A percentile compares a stretch with the other conserved stretches of the same genome.
Conservation (phyloP, 2,113 vertebrate species). For the Meriones unguiculatus region DNA sequence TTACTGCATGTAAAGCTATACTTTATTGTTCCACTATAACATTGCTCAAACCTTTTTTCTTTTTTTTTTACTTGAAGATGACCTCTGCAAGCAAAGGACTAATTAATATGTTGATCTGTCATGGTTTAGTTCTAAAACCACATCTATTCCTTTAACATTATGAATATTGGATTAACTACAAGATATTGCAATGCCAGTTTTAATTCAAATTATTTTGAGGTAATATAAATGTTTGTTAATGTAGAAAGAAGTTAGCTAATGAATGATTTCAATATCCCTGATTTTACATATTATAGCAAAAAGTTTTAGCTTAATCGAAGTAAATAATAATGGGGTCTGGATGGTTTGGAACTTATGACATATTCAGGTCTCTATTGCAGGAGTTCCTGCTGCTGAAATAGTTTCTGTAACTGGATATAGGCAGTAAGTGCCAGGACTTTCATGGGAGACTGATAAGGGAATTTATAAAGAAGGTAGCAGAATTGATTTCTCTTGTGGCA, state of each 20-base stretch:
- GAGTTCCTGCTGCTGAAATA: background rate
- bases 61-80: background rate
- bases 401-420: background rate
- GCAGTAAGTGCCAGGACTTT: background rate
- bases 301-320: background rate
- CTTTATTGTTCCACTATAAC: background rate
- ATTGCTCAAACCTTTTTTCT: background rate
- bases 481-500: background rate
- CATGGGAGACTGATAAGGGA: background rate
- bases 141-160: background rate
- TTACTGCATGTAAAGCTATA: background rate
- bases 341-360: background rate
- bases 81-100: background rate
- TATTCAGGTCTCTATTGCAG: background rate
- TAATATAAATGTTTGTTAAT: background rate
- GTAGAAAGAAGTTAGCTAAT: background rate
- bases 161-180: background rate
- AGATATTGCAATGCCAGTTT: background rate
- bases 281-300: background rate
- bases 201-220: background rate
- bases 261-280: background rate
- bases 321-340: background rate
- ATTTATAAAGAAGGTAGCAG: background rate
- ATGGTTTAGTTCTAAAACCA: conserved; percentile 6
- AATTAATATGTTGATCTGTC: background rate